phyloP scores from a whole-genome alignment of 1,140 invertebrate genomes.

The Hypsibius dujardini region DNA sequence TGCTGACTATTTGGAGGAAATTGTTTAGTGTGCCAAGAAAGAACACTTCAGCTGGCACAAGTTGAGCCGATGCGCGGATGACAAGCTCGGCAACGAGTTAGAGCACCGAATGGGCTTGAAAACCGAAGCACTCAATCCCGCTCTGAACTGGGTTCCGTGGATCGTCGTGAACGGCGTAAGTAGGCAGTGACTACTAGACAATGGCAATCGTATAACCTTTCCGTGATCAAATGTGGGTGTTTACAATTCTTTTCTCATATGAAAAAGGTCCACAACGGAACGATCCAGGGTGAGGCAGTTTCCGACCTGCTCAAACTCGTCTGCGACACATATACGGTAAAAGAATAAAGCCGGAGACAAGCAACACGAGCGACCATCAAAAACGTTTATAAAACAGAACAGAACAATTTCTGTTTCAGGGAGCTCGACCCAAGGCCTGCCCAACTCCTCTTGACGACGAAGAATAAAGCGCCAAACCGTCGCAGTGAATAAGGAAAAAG shows the following conservation, averaged over 20 bases:
- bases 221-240: not conserved
- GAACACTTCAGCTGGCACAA: constrained; percentile 43
- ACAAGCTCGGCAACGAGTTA: constrained; percentile 45
- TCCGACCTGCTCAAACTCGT: not conserved
- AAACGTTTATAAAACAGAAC: no score
- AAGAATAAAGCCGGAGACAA: not conserved
- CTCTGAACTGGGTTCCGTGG: constrained; percentile 60
- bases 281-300: not conserved
- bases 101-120: constrained; percentile 57
- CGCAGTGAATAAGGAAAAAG: no score
- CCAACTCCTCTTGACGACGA: no score
- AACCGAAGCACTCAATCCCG: constrained; percentile 49
- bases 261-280: not conserved
- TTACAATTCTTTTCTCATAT: not conserved
- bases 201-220: not conserved
- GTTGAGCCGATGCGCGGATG: constrained; percentile 41
- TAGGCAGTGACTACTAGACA: not conserved
- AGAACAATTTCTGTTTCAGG: no score
- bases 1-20: not conserved
- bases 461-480: no score
- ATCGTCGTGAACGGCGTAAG: constrained; percentile 53
- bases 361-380: no score
- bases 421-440: no score
- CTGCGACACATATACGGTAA: not conserved
- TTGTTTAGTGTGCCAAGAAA: constrained; percentile 24